Base-by-base conservation (phyloP, 92 coral and sea anemone species). In the Diadumene lineata region DNA sequence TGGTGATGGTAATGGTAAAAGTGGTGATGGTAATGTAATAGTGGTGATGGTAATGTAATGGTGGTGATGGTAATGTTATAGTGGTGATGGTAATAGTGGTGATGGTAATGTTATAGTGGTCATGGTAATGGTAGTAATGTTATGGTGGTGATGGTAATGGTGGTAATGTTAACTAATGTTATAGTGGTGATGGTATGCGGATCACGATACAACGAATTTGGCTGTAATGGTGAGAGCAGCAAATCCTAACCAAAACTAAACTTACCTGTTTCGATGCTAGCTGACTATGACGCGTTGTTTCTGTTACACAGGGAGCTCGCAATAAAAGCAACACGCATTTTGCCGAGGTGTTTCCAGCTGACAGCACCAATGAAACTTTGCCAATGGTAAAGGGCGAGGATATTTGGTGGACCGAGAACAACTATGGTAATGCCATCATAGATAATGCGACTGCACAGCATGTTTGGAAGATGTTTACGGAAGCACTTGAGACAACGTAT, bases 271-370 rank as follows among this genome's bases (percentile, higher is more conserved):
- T n/a, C n/a, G n/a, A n/a, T n/a, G n/a, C n/a, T n/a, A n/a, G n/a
- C n/a, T n/a, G n/a, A n/a, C n/a, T n/a, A n/a, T n/a, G n/a, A n/a
- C n/a, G n/a, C n/a, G n/a, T n/a, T n/a, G n/a, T 38, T 6, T 38
- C 7, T 57, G 22, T 7, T 9, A 46, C 61, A 34, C 75, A 91
- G 97, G 97, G 97, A 34, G 97, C 97, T 69, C 82, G 97, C 28
- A 81, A 87, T 72, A 84, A 87, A 64, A 88, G 91, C 83, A 92
- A 91, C 85, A 94, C 98, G 0, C 98, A 94, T 82, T 91, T 91
- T 57, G 88, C 91, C 1, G 79, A 93, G 26, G 79, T 94, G 44
- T 92, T 83, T 60, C 98, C 98, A 19, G 75, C 90, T 23, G 97
- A 94, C 62, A 43, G 26, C 24, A 78, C 97, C 10, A 94, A 92